These are phyloP conservation scores for Chymomyza costata DNA, from an alignment of 1,140 invertebrate species.

Conservation along the genomic window DNA sequence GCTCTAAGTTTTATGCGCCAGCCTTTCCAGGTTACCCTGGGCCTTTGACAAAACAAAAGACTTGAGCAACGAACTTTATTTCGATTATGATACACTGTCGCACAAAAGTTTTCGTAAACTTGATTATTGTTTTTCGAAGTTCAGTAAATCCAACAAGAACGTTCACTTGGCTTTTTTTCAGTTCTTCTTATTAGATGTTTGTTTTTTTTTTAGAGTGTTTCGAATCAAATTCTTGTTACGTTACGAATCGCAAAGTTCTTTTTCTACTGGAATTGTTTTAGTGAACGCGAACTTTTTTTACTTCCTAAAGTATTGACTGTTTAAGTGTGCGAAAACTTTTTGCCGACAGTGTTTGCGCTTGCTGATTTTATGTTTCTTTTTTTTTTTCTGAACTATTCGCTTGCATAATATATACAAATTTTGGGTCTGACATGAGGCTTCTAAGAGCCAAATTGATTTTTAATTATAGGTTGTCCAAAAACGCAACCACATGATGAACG, in stretches of 20 bases:
- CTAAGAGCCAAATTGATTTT: conserved; percentile 65
- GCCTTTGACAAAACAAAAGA: conserved; percentile 72
- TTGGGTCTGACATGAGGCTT: conserved; percentile 29
- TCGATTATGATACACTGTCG: neutral
- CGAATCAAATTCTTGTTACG: too few species aligned
- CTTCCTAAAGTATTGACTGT: too few species aligned
- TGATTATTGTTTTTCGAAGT: conserved; percentile 46
- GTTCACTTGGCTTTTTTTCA: too few species aligned
- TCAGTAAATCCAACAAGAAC: too few species aligned
- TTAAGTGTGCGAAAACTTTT: too few species aligned
- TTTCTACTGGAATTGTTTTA: too few species aligned
- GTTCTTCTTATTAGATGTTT: too few species aligned
- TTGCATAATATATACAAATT: conserved; percentile 57
- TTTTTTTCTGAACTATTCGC: conserved; percentile 20
- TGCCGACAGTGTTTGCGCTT: too few species aligned
- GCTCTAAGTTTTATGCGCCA: neutral
- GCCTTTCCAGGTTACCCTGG: conserved; percentile 8
- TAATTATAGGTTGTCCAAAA: conserved; percentile 54
- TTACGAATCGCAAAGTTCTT: too few species aligned
- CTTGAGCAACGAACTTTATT: conserved; percentile 58
- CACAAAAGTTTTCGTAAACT: too few species aligned
- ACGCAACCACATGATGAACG: conserved; percentile 16
- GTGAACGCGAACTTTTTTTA: too few species aligned
- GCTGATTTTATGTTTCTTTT: conserved; percentile 15
- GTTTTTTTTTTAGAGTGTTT: too few species aligned